phyloP scores from a whole-genome alignment of 1,140 invertebrate genomes.

The Hormaphis cornu region DNA sequence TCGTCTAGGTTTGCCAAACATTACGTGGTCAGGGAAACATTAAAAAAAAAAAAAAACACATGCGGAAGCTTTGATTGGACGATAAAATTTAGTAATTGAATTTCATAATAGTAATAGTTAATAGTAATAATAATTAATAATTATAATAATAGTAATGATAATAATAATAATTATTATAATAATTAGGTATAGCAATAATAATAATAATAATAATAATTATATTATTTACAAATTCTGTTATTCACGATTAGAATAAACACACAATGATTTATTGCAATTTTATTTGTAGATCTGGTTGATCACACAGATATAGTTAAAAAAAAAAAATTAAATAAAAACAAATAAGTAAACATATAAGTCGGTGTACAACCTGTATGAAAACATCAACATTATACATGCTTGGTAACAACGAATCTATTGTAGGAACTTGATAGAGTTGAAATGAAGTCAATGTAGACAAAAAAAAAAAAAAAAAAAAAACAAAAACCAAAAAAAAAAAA shows the following conservation, averaged over 20 bases:
- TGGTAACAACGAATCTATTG: conserved; percentile 21
- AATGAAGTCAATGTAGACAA: no score
- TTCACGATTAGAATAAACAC: conserved; percentile 16
- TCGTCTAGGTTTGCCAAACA: not conserved
- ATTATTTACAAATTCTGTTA: conserved; percentile 22
- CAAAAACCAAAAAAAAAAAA: no score
- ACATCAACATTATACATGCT: conserved; percentile 5
- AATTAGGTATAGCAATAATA: not conserved
- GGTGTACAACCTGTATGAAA: conserved; percentile 17
- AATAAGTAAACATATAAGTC: not conserved
- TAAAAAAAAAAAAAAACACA: conserved; percentile 17
- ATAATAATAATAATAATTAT: conserved; percentile 9
- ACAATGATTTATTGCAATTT: conserved; percentile 27
- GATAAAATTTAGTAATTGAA: not conserved
- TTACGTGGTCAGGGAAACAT: not conserved
- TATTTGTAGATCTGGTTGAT: not conserved
- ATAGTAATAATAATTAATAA: not conserved
- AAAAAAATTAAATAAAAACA: not conserved
- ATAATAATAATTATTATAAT: not conserved
- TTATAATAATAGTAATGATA: not conserved
- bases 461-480: no score
- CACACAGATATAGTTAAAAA: conserved; percentile 18
- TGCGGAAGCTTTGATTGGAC: conserved; percentile 22
- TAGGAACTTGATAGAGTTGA: conserved; percentile 4
- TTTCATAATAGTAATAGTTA: conserved; percentile 1